Percentiles rank a stretch among this genome's conserved stretches.
These are phyloP conservation scores for Aphelocoma californica DNA, from an alignment of 2,797 vertebrate species.

Conservation along the genomic window DNA sequence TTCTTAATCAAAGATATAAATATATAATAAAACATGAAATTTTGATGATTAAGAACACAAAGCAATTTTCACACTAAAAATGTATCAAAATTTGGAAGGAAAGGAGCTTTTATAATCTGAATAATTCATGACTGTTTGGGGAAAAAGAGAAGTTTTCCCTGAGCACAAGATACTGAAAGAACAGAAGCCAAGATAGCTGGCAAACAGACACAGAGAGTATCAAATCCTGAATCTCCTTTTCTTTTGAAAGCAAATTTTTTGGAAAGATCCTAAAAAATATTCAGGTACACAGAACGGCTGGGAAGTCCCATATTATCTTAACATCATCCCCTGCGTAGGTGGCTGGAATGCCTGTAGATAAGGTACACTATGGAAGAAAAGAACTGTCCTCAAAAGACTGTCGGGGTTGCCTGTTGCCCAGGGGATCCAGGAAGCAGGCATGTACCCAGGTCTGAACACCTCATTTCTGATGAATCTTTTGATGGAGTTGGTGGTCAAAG, in stretches of 20 bases:
- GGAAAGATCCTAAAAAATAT: neutral
- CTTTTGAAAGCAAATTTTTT: neutral
- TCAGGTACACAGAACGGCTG: neutral
- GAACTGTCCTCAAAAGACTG: neutral
- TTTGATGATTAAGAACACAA: neutral
- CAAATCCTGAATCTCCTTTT: neutral
- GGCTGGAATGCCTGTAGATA: neutral
- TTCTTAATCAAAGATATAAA: neutral
- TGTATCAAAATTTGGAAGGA: neutral
- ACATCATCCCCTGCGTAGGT: neutral
- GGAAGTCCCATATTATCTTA: neutral
- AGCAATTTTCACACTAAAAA: neutral
- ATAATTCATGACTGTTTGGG: neutral
- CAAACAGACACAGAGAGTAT: neutral
- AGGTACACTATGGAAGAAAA: neutral
- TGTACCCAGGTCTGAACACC: accelerated
- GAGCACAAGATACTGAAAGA: neutral
- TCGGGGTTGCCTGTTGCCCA: neutral
- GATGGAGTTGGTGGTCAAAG: neutral
- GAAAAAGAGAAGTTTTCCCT: neutral
- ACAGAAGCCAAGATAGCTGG: neutral
- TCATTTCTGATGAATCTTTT: neutral
- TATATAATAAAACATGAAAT: neutral
- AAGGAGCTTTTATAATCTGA: neutral
- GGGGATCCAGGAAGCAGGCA: neutral